phyloP scores from a whole-genome alignment of 2,888 invertebrate species.

The Dryobota labecula region DNA sequence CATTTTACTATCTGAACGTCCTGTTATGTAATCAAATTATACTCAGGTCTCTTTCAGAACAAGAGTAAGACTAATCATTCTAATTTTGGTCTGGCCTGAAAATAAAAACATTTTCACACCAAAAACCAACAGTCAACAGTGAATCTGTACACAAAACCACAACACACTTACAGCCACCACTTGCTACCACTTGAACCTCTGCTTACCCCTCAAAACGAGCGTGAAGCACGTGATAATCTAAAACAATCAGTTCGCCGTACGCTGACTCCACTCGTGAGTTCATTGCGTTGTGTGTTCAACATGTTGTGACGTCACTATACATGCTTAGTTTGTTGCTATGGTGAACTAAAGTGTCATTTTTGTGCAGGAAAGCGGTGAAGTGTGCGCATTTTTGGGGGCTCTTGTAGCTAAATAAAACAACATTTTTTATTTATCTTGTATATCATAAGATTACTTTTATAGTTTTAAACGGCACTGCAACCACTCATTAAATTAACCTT shows the following conservation, averaged over 20 bases:
- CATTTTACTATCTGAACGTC: not conserved
- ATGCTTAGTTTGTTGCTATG: not conserved
- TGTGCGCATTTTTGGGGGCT: not conserved
- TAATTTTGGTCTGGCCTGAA: not conserved
- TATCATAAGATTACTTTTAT: not conserved
- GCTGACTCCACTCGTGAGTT: constrained; percentile 62
- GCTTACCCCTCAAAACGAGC: constrained; percentile 43
- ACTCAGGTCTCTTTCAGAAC: not conserved
- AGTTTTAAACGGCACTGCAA: not conserved
- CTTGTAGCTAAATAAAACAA: not conserved
- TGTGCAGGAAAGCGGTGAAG: not conserved
- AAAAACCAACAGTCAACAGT: not conserved
- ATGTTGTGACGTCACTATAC: constrained; percentile 25
- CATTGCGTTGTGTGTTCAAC: constrained; percentile 45
- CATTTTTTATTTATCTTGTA: not conserved
- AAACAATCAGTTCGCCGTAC: constrained; percentile 52
- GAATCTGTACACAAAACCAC: constrained; percentile 25
- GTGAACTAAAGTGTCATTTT: constrained; percentile 9
- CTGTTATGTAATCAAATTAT: not conserved
- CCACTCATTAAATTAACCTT: not conserved
- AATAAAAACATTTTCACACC: not conserved
- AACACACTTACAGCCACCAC: constrained; percentile 26
- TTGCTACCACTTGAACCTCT: constrained; percentile 24
- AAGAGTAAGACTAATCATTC: not conserved
- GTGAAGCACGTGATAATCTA: constrained; percentile 53